Evolutionary conservation across 2,113 vertebrate genomes (phyloP), one percentile per base, ranked within the genome.

Genomic region (Strix uralensis): DNA sequence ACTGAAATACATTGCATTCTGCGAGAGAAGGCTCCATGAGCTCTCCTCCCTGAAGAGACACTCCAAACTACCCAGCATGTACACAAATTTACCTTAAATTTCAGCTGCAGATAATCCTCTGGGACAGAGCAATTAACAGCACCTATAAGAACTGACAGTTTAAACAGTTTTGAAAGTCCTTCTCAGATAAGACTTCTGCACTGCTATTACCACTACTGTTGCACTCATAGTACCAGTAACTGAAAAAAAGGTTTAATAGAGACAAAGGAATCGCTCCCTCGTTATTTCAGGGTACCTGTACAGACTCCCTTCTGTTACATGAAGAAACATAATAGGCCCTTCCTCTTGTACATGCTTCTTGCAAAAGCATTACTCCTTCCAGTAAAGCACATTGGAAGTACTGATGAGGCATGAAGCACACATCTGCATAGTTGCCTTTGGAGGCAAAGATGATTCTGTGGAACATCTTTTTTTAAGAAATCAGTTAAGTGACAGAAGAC

Each of bases 331-430:
- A 87, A 34, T 2, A 46, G 21, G 18, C 4, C 38, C 7, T 72
- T 90, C 42, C n/a, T 81, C 72, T 46, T 49, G n/a, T 1, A 63
- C 4, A 15, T 34, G 12, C 21, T 57, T 66, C 42, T 66, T 59
- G 30, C 13, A 72, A 69, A 63, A 49, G 29, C 29, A n/a, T n/a
- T 61, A 30, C 21, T 0, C 0, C 46, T 71, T 84, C 13, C 47
- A 74, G 14, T 20, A 81, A 57, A 73, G 67, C 34, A 54, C 27
- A 23, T 5, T 44, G 22, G 42, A 62, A 78, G 36, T 17, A 55
- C 2, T 34, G 51, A 61, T 18, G 36, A 61, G 65, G 40, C 21
- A 66, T 61, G 40, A 77, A 84, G 67, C 19, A 77, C 12, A 52
- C 13, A 30, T 66, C 92, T 66, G 36, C 36, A 69, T 1, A 47